Conservation (phyloP, 1,140 invertebrate species). For the Hypsibius dujardini region DNA sequence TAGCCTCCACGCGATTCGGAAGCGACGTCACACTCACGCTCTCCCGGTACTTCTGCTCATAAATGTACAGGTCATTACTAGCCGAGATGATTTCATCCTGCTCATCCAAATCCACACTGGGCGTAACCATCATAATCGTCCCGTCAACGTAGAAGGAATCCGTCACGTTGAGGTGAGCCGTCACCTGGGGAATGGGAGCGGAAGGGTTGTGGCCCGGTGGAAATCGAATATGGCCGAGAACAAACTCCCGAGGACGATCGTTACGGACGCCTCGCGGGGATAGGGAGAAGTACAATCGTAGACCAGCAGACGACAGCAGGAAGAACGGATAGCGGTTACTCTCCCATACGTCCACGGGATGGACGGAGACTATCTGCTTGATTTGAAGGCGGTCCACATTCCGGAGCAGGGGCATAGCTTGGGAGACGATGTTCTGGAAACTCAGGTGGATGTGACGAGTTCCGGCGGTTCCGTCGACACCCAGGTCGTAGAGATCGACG, state of each 20-base stretch:
- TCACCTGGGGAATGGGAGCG: neutral
- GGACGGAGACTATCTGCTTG: conserved; percentile 5
- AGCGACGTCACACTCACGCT: neutral
- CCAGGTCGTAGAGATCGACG: conserved; percentile 15
- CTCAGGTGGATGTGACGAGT: conserved; percentile 12
- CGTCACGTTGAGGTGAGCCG: neutral
- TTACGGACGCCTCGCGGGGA: neutral
- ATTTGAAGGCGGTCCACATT: conserved; percentile 11
- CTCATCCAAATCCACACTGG: neutral
- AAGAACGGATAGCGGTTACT: neutral
- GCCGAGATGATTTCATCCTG: neutral
- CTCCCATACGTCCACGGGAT: conserved; percentile 9
- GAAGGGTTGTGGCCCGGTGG: conserved; percentile 15
- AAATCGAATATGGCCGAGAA: conserved; percentile 11
- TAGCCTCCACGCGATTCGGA: neutral
- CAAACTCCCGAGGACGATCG: conserved; percentile 1
- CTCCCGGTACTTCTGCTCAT: conserved; percentile 4
- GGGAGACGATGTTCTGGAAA: conserved; percentile 12
- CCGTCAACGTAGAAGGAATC: neutral
- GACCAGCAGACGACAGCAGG: conserved; percentile 10
- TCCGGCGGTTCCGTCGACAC: neutral
- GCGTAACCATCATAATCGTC: neutral
- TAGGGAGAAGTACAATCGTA: neutral
- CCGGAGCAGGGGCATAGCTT: neutral
- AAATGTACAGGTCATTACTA: conserved; percentile 11